Evolutionary conservation across 2,888 invertebrate genomes (phyloP).

Genomic region (Ceriagrion tenellum): DNA sequence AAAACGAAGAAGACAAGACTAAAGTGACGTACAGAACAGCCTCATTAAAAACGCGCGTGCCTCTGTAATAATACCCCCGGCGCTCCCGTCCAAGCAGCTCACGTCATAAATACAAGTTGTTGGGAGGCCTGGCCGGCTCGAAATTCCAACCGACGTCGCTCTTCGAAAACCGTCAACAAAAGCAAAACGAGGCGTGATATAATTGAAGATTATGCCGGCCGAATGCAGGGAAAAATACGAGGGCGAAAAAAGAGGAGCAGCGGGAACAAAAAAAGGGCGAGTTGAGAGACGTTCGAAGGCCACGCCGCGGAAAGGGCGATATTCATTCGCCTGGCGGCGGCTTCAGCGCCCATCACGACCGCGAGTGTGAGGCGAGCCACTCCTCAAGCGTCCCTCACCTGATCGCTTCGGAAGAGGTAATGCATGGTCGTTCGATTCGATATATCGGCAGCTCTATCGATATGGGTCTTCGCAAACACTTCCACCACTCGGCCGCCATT

Average conservation of each 20-base stretch:
- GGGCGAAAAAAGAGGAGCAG: not conserved
- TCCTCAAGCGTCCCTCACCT: too few species aligned
- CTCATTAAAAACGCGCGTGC: conserved; percentile 1
- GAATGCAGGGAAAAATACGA: not conserved
- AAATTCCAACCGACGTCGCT: not conserved
- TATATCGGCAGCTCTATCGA: too few species aligned
- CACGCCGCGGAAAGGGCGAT: not conserved
- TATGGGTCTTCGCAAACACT: too few species aligned
- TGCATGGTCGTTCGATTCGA: too few species aligned
- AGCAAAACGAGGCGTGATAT: conserved; percentile 6
- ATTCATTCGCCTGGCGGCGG: not conserved
- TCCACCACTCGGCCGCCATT: too few species aligned
- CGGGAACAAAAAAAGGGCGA: not conserved
- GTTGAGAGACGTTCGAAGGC: not conserved
- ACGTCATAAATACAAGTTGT: not conserved
- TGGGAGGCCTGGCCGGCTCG: not conserved
- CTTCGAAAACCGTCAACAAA: conserved; percentile 5
- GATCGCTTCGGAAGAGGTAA: too few species aligned
- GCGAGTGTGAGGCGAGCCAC: too few species aligned
- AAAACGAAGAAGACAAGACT: not conserved
- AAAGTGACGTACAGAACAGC: not conserved
- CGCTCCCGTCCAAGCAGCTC: not conserved
- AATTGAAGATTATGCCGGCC: conserved; percentile 3
- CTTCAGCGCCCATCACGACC: not conserved
- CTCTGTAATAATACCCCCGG: not conserved